Evolutionary conservation across 2,888 invertebrate species (phyloP), one percentile per base, ranked within the genome.

Genomic region (Stomorhina lunata): DNA sequence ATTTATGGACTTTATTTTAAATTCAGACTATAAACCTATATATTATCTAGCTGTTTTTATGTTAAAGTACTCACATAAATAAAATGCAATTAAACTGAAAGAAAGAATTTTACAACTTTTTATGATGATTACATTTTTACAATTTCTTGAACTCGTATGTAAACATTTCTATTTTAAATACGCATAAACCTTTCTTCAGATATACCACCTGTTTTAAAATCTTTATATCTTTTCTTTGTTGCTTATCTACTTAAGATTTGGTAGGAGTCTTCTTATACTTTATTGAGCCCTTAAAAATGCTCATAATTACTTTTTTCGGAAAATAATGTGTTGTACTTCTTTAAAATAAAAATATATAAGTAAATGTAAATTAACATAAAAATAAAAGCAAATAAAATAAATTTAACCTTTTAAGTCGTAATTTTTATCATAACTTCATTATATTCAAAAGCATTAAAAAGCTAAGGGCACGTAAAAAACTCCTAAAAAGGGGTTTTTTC

Each of bases 281-380:
- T 34, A 37, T 40, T 50, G 43, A 32, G 29, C 12, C 29, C 50
- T 48, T 59, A 9, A 48, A 61, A 50, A 53, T 68, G 3, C 17
- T 61, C 15, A 29, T 77, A 69, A 68, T 77, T 69, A 61, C 48
- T 69, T 69, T 63, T n/a, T 20, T 20, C 34, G n/a, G n/a, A 61
- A 68, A 68, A 53, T 20, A 73, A 72, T 53, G 50, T 27, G 45
- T 59, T 12, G 9, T 34, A 3, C 17, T 15, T 12, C 29, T 68
- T 40, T 17, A 57, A 45, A 45, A 59, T 48, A 63, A 34, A 9
- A 40, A 50, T 22, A 61, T 37, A 68, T 25, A 71, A 10, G 45
- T 15, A 53, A 63, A 34, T 43, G 40, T 12, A 25, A 27, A 63
- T 32, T 59, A 68, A 37, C 17, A 57, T 50, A 76, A 65, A 65